Conservation (phyloP, 2,888 invertebrate species). For the Cyclophora albipunctata region DNA sequence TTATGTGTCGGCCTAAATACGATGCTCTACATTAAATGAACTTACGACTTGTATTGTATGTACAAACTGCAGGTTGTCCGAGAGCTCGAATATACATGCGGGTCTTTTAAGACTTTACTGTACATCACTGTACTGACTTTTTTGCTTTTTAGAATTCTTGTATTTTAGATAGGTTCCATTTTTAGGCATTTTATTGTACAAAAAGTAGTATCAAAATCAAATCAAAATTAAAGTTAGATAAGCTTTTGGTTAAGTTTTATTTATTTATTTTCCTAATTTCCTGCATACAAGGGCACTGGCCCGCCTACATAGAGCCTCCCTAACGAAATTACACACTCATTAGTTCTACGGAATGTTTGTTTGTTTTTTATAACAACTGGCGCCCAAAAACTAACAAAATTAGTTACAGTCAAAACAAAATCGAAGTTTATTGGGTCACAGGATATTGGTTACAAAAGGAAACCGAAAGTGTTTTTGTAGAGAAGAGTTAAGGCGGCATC, state of each 20-base stretch:
- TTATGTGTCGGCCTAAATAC: conserved; percentile 41
- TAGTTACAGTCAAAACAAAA: conserved; percentile 57
- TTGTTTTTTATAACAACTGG: conserved; percentile 60
- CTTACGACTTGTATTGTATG: conserved; percentile 27
- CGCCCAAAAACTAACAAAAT: conserved; percentile 64
- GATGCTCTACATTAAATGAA: conserved; percentile 58
- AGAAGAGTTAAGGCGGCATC: conserved; percentile 2
- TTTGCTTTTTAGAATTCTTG: too few relatives aligned
- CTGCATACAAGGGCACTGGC: conserved; percentile 28
- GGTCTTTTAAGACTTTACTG: too few relatives aligned
- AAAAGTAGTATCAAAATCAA: too few relatives aligned
- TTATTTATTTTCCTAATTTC: conserved; percentile 27
- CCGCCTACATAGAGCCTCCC: conserved; percentile 62
- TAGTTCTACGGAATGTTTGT: conserved; percentile 65
- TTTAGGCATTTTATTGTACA: too few relatives aligned
- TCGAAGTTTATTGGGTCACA: conserved; percentile 42
- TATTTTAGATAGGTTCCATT: too few relatives aligned
- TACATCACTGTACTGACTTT: too few relatives aligned
- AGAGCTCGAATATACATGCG: background rate
- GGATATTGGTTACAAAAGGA: conserved; percentile 33
- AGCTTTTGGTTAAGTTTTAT: too few relatives aligned
- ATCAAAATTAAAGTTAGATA: too few relatives aligned
- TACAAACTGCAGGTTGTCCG: background rate
- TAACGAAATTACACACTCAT: conserved; percentile 69
- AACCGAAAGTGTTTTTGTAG: conserved; percentile 20